Base-by-base conservation (phyloP, 2,888 invertebrate genomes). In the Drosophila nr. medialis region DNA sequence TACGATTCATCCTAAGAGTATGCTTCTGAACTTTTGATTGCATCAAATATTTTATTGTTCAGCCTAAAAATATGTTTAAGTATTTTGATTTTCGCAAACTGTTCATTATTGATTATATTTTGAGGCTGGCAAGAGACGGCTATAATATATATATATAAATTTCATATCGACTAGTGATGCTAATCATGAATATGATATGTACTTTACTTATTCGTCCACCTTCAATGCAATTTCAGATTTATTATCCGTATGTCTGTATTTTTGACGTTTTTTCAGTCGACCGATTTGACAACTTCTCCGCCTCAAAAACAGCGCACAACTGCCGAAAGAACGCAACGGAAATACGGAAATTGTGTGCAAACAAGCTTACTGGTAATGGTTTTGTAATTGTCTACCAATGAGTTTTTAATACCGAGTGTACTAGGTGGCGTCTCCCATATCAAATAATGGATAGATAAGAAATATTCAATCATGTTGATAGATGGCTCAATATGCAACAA, bases 391-490 rank as follows among this genome's bases (percentile, higher is more conserved):
- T 54, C 27, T 48, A 15, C n/a, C 38, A 87, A 86, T 86, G 74
- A 48, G 48, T 72, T 86, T 89, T 86, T 85, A 87, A 89, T 78
- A n/a, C 87, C 59, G 34, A 38, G n/a, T 38, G 60, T 34, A 27
- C 42, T 21, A n/a, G 29, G 45, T 15, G 18, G 36, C 13, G 42
- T 40, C 21, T 24, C n/a, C 21, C n/a, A 34, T 61, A 59, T 55
- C 60, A 29, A 53, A 32, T 29, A 48, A 59, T 64, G 29, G 27
- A 27, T 32, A 68, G 84, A 84, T 89, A 84, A 81, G 62, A 32
- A 32, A 11, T 45, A 69, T 76, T 76, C 65, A 54, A 75, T 83
- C 88, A 82, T 18, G 21, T 75, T 90, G 86, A 90, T 79, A 59
- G 79, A 86, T 86, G 62, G 72, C 64, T 74, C 56, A 67, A 71